Evolutionary conservation across 2,113 vertebrate genomes (phyloP), one percentile per base, ranked within the genome.

Genomic region (Candoia aspera): DNA sequence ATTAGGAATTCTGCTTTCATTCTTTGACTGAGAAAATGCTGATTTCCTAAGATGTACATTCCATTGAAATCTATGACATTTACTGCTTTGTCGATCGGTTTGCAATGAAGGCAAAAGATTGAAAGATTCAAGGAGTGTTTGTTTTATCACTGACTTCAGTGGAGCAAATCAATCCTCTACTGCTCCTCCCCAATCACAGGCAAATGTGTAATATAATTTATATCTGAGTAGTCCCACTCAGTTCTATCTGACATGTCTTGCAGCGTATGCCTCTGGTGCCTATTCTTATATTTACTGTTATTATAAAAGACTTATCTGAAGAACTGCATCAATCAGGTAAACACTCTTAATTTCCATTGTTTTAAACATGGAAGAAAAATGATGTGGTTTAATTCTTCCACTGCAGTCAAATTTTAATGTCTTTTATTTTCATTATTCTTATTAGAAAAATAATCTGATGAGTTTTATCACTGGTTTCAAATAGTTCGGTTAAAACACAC

Each of bases 1-100:
- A 95, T 88, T 90, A 59, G 59, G 64, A 55, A 60, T 33, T 42
- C 46, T 3, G 26, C 55, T 37, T 62, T 6, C 26, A 64, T 93
- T 57, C 21, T 29, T 86, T 62, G 46, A n/a, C 64, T 79, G 46
- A 54, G 11, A 8, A 54, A 26, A 19, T 5, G 13, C 60, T 68
- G 33, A 37, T 37, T 33, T 64, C 0, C 21, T 26, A 9, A 17
- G 26, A 68, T 26, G 29, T 33, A 10, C 49, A n/a, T 33, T n/a
- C 46, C 29, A 90, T 55, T 37, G 84, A 37, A 86, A 91, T 68
- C 59, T 55, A 24, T 54, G 57, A 46, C 12, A 17, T 86, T 37
- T 64, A 55, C 29, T 10, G 84, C 29, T 60, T 8, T 1, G 10
- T 37, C 1, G 10, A 64, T 37, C 19, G 24, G 57, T 15, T 46